Percentiles rank a stretch among this genome's conserved stretches.
These are phyloP conservation scores for Sander lucioperca DNA, from an alignment of 2,113 vertebrate species.

Conservation along the genomic window DNA sequence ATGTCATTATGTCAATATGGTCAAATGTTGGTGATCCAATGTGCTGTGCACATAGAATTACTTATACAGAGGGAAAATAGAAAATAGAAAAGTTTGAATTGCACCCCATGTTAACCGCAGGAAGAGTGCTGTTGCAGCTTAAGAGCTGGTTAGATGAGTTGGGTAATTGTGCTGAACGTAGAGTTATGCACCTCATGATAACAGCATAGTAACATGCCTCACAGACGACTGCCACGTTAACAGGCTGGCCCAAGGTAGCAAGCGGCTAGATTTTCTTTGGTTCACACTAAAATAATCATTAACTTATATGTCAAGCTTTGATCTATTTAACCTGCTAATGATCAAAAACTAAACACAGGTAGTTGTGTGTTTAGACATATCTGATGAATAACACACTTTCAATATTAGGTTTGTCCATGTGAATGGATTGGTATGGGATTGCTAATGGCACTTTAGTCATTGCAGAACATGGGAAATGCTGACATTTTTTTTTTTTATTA, in stretches of 20 bases:
- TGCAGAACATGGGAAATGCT: neutral
- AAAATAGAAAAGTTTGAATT: neutral
- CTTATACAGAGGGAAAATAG: neutral
- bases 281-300: conserved; percentile 43
- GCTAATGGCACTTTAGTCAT: conserved; percentile 1
- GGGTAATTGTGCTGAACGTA: conserved; percentile 57
- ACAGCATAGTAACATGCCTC: conserved; percentile 57
- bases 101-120: neutral
- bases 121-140: conserved; percentile 37
- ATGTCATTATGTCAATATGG: conserved; percentile 35
- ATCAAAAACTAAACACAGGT: conserved; percentile 2
- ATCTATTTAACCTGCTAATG: conserved; percentile 31
- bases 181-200: conserved; percentile 64
- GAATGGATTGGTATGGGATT: neutral
- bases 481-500: neutral
- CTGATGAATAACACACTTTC: neutral
- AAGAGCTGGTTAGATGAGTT: conserved; percentile 51
- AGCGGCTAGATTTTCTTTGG: conserved; percentile 52
- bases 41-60: neutral
- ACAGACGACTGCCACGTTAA: conserved; percentile 77
- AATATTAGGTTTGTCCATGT: conserved; percentile 4
- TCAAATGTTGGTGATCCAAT: conserved; percentile 13
- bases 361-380: neutral
- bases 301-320: conserved; percentile 22
- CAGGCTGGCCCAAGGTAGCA: conserved; percentile 65